A percentile compares a stretch with the other conserved stretches of the same genome.
Conservation (phyloP, 2,113 vertebrate species). For the Otis tarda region DNA sequence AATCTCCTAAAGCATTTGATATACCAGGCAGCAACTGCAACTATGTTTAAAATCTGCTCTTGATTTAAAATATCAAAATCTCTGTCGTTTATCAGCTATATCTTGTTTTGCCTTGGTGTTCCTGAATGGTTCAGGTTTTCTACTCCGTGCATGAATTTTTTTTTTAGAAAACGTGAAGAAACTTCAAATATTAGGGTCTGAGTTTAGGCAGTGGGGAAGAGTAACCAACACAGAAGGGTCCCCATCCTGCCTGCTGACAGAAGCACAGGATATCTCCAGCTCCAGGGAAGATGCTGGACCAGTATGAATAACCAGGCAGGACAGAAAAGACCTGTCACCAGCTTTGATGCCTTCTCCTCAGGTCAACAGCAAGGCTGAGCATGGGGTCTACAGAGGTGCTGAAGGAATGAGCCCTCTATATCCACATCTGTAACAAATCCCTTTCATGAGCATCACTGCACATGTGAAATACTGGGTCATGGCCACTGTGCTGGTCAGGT, state of each 20-base stretch:
- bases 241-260: background rate
- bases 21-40: background rate
- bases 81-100: background rate
- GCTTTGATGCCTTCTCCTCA: background rate
- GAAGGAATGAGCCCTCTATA: background rate
- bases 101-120: background rate
- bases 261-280: background rate
- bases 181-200: background rate
- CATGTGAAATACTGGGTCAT: background rate
- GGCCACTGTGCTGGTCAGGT: background rate
- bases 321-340: background rate
- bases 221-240: background rate
- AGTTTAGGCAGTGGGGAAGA: background rate
- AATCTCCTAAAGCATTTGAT: slow-evolving; percentile 33
- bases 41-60: slow-evolving; percentile 25
- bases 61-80: background rate
- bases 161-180: background rate
- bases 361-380: background rate
- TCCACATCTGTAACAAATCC: background rate
- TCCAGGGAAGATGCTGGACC: background rate
- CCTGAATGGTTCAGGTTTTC: background rate
- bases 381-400: background rate
- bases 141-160: background rate
- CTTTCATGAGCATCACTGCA: background rate
- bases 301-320: background rate